phyloP scores from a whole-genome alignment of 1,140 invertebrate species.

The Antheraea pernyi region DNA sequence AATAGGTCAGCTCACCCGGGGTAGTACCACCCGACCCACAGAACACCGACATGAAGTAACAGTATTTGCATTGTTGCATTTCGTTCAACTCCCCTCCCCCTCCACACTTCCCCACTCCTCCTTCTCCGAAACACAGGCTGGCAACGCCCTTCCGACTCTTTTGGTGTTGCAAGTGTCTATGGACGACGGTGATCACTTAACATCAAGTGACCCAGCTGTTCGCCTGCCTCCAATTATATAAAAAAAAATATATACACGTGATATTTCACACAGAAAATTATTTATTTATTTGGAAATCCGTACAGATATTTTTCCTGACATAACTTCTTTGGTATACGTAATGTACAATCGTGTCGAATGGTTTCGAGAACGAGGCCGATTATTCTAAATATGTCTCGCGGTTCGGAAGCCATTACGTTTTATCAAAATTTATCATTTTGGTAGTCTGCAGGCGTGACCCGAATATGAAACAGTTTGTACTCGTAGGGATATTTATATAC shows the following conservation, averaged over 20 bases:
- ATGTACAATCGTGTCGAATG: not conserved
- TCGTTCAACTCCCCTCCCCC: no score
- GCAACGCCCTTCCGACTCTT: no score
- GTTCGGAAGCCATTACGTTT: constrained; percentile 4
- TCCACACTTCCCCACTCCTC: no score
- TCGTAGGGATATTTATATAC: not conserved
- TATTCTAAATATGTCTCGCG: constrained; percentile 5
- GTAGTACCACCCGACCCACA: no score
- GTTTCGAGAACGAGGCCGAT: not conserved
- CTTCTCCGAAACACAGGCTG: no score
- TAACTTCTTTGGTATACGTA: not conserved
- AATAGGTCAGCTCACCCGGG: no score
- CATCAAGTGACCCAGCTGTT: no score
- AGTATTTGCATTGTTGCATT: no score
- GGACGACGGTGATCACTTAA: no score
- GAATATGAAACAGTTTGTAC: not conserved
- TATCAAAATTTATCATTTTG: constrained; percentile 11
- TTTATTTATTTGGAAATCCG: not conserved
- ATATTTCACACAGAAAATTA: not conserved
- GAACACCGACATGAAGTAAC: no score
- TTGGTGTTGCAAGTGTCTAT: no score
- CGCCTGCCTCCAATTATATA: no score
- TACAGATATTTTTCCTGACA: not conserved
- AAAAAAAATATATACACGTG: not conserved
- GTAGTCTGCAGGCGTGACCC: constrained; percentile 5